Evolutionary conservation across 2,888 invertebrate genomes (phyloP).

Genomic region (Machimus rusticus): DNA sequence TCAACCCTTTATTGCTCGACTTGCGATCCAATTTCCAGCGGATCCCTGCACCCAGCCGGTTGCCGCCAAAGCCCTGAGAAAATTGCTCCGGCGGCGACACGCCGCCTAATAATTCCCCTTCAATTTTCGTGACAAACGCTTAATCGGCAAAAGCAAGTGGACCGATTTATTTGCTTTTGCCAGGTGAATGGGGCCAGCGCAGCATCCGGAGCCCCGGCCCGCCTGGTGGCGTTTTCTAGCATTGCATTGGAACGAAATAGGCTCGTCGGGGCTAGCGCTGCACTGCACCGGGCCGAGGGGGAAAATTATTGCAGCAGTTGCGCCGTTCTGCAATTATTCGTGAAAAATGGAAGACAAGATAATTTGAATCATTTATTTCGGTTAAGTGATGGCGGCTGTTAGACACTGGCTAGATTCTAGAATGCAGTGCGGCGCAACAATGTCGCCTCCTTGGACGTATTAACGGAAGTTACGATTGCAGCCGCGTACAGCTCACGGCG

Average conservation of each 20-base stretch:
- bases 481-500: not conserved
- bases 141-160: conserved; percentile 13
- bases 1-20: not conserved
- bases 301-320: not conserved
- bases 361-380: conserved; percentile 43
- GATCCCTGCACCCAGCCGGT: not conserved
- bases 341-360: conserved; percentile 40
- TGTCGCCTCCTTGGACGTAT: conserved; percentile 22
- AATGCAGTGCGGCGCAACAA: conserved; percentile 27
- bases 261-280: not conserved
- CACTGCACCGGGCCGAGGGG: not conserved
- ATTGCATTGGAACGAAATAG: not conserved
- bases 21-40: not conserved
- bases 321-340: conserved; percentile 30
- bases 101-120: conserved; percentile 7
- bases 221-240: not conserved
- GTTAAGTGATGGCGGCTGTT: conserved; percentile 40
- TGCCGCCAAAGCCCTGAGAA: not conserved
- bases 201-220: not conserved
- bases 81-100: not conserved
- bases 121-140: not conserved
- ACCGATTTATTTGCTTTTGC: conserved; percentile 1
- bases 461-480: conserved; percentile 35
- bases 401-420: conserved; percentile 4
- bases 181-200: not conserved